These are phyloP conservation scores for Trichoplax adhaerens DNA, from an alignment of 37 sponge, comb jelly and placozoan species.

Conservation along the genomic window DNA sequence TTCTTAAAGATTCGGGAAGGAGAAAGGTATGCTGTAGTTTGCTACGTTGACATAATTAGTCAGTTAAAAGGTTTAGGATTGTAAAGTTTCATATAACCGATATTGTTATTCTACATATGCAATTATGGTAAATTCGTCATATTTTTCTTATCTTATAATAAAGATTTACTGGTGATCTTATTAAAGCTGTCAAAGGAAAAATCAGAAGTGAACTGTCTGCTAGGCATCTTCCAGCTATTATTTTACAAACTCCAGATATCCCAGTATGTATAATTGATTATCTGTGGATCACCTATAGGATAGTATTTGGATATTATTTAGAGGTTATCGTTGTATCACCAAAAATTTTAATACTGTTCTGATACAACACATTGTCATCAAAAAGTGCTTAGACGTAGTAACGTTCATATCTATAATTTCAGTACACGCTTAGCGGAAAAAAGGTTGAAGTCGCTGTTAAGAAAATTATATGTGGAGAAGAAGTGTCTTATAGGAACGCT, in stretches of 20 bases:
- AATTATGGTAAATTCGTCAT: neutral
- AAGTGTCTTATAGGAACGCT: slow-evolving; percentile 48
- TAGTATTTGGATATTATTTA: neutral
- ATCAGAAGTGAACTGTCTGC: slow-evolving; percentile 75
- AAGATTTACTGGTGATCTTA: slow-evolving; percentile 54
- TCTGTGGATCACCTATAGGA: neutral
- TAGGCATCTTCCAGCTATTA: slow-evolving; percentile 73
- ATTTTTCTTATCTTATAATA: neutral
- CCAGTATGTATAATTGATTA: slow-evolving; percentile 41
- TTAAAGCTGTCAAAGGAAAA: slow-evolving; percentile 28
- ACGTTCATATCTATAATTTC: neutral
- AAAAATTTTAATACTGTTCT: neutral
- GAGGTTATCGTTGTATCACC: neutral
- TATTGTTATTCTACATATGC: neutral
- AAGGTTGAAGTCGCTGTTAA: slow-evolving; percentile 92
- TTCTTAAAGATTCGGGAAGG: slow-evolving; percentile 75
- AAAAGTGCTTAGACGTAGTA: neutral
- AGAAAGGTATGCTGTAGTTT: slow-evolving; percentile 18
- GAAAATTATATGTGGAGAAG: slow-evolving; percentile 71
- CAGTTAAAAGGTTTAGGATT: neutral
- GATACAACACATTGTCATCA: neutral
- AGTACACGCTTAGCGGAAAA: neutral
- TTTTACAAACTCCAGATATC: slow-evolving; percentile 69
- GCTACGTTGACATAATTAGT: neutral
- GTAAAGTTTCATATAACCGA: neutral